Evolutionary conservation across 2,888 invertebrate genomes (phyloP).

Genomic region (Apoda limacodes): DNA sequence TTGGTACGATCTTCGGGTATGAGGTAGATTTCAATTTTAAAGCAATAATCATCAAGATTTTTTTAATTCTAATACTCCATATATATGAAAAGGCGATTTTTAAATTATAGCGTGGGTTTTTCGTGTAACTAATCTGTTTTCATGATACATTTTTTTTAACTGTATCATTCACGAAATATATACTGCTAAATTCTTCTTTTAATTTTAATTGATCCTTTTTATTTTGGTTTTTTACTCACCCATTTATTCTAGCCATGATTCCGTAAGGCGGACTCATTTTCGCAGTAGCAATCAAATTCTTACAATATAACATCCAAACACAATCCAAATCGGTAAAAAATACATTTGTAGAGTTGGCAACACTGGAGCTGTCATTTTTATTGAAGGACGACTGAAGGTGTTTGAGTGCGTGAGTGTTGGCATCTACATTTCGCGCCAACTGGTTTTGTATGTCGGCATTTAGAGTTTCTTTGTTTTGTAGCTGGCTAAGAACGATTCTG

Average conservation of each 20-base stretch:
- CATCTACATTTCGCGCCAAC: constrained; percentile 45
- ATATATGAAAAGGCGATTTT: no score
- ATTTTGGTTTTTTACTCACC: no score
- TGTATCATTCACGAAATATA: no score
- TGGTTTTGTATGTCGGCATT: constrained; percentile 34
- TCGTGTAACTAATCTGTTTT: no score
- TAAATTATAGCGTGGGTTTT: no score
- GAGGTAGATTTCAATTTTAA: no score
- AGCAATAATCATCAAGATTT: no score
- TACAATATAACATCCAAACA: constrained; percentile 70
- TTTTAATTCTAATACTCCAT: no score
- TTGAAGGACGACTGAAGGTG: constrained; percentile 43
- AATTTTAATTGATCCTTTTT: no score
- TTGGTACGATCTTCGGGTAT: no score
- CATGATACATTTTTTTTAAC: no score
- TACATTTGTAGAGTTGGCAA: constrained; percentile 25
- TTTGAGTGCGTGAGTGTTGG: constrained; percentile 45
- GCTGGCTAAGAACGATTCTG: constrained; percentile 43
- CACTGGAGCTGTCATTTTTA: constrained; percentile 21
- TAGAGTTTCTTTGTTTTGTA: constrained; percentile 34
- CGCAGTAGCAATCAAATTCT: constrained; percentile 64
- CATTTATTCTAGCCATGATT: constrained; percentile 71
- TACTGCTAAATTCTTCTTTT: no score
- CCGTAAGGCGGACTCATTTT: constrained; percentile 65
- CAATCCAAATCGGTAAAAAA: constrained; percentile 63